A percentile compares a stretch with the other conserved stretches of the same genome.
phyloP scores from a whole-genome alignment of 1,140 invertebrate genomes.

The Zaprionus gabonicus region DNA sequence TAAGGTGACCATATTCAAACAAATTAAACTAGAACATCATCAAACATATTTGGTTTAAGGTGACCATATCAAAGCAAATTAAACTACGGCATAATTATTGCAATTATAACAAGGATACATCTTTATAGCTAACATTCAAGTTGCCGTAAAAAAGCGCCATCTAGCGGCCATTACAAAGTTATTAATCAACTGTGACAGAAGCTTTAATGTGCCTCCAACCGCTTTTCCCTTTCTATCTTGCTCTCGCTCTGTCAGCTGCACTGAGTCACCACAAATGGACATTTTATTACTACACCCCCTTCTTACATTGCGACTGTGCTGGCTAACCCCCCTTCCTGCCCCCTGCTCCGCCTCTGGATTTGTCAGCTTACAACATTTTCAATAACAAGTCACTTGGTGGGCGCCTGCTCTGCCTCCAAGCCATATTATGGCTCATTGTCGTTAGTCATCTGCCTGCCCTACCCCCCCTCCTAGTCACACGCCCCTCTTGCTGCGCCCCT shows the following conservation, averaged over 20 bases:
- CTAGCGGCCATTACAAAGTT: conserved; percentile 44
- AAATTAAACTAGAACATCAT: too few relatives aligned
- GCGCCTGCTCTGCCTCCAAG: background rate
- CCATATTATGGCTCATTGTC: conserved; percentile 35
- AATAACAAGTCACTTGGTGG: conserved; percentile 31
- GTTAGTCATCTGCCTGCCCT: conserved; percentile 59
- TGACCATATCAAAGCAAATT: background rate
- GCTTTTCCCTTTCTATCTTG: background rate
- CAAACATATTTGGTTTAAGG: background rate
- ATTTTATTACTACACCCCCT: background rate
- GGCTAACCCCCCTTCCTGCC: too few relatives aligned
- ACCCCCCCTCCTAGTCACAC: background rate
- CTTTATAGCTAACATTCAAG: background rate
- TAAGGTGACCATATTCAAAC: too few relatives aligned
- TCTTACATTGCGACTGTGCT: too few relatives aligned
- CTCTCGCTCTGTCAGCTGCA: background rate
- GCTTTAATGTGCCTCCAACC: conserved; percentile 9
- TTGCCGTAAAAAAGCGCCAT: conserved; percentile 15
- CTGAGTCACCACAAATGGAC: conserved; percentile 48
- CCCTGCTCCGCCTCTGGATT: background rate
- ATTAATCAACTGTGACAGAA: conserved; percentile 47
- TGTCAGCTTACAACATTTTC: conserved; percentile 38
- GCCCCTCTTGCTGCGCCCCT: background rate
- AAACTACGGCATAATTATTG: background rate
- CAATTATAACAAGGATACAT: background rate